Base-by-base conservation (phyloP, 2,113 vertebrate species). In the Lycocorax pyrrhopterus region DNA sequence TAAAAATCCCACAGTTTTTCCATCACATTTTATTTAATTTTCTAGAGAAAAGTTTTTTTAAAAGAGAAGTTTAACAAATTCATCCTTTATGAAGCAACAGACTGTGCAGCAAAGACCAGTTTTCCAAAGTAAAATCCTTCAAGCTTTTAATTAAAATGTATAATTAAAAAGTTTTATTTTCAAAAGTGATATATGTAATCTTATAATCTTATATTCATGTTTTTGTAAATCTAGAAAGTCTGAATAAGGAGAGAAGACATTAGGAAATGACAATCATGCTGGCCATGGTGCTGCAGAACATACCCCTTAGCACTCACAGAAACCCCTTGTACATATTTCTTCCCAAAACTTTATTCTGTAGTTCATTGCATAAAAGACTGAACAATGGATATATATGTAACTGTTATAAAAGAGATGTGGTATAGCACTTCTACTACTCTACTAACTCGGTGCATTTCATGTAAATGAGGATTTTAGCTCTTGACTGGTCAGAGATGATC, bases 11-110 rank as follows among this genome's bases (percentile, higher is more conserved):
- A 52, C 4, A 6, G 2, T 14, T 94, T 87, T 75, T 25, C 35
- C 21, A 72, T 23, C 64, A 35, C 2, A 59, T 74, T 78, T 84
- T 59, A 85, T 35, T 79, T 12, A 1, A 83, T 63, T 12, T 71
- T 66, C 30, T 55, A 77, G 22, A 49, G 18, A 51, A 44, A 2
- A 1, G 1, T 0, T n/a, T 30, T 75, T 71, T 63, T 9, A 9
- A 16, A 56, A 41, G 8, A 33, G 17, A 81, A 83, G 7, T 75
- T 84, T 30, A 77, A 35, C 25, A 72, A 71, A 74, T 27, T 26
- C 0, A 1, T 51, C 12, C 47, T 56, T 64, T 55, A 49, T 35
- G 12, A 76, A 43, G 23, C 17, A 74, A 86, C 7, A 88, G 21
- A 37, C 52, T 71, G n/a, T 7, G 14, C 8, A 74, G 15, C 10